Conservation (phyloP, 1,140 invertebrate species). For the Pseudomyrmex concolor region DNA sequence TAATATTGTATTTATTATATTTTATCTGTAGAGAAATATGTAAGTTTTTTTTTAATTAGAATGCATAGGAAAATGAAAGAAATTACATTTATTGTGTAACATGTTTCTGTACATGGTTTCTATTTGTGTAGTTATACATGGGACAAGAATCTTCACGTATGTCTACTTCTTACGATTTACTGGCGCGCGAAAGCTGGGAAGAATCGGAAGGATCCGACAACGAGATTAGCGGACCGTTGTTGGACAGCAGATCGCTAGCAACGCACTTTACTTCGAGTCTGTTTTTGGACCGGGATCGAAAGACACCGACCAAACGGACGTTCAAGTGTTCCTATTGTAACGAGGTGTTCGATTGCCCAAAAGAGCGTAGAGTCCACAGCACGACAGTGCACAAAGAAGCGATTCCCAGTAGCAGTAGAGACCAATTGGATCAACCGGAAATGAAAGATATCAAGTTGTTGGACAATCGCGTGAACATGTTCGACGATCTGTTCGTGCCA, state of each 20-base stretch:
- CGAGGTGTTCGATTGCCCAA: slow-evolving; percentile 87
- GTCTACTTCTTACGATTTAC: slow-evolving; percentile 88
- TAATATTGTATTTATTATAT: background rate
- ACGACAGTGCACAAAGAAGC: slow-evolving; percentile 84
- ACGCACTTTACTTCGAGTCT: slow-evolving; percentile 84
- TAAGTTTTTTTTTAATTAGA: background rate
- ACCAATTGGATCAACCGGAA: slow-evolving; percentile 76
- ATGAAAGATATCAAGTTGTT: slow-evolving; percentile 83
- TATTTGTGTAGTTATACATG: slow-evolving; percentile 85
- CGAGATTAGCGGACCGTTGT: slow-evolving; percentile 81
- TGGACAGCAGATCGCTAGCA: slow-evolving; percentile 83
- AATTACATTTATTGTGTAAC: background rate
- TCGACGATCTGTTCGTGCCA: slow-evolving; percentile 83
- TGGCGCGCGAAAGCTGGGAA: slow-evolving; percentile 89
- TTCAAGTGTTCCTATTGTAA: slow-evolving; percentile 87
- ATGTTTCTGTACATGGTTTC: slow-evolving; percentile 11
- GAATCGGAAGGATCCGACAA: slow-evolving; percentile 88
- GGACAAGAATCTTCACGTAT: slow-evolving; percentile 86
- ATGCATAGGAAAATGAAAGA: slow-evolving; percentile 1
- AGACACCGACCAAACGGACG: slow-evolving; percentile 82
- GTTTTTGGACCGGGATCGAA: slow-evolving; percentile 83
- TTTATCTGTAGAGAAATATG: too few species aligned
- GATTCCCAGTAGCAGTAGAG: slow-evolving; percentile 82
- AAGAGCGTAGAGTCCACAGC: slow-evolving; percentile 88
- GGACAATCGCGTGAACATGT: slow-evolving; percentile 82